These are phyloP conservation scores for Danio aesculapii DNA, from an alignment of 2,797 vertebrate species.

Conservation along the genomic window DNA sequence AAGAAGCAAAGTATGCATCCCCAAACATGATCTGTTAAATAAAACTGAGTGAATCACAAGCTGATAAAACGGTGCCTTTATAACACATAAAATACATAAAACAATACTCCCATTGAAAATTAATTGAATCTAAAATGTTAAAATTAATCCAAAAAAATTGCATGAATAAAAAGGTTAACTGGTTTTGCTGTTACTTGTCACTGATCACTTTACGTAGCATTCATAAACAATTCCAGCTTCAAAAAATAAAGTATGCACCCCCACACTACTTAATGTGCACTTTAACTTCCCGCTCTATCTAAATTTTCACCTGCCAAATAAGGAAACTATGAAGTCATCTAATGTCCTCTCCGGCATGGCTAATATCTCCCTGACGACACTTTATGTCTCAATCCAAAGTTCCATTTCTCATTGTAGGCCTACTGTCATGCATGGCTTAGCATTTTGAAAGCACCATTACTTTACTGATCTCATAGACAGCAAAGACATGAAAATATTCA, in stretches of 20 bases:
- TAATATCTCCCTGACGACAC: slow-evolving; percentile 56
- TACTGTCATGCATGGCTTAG: slow-evolving; percentile 45
- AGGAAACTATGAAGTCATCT: slow-evolving; percentile 55
- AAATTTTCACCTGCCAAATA: slow-evolving; percentile 49
- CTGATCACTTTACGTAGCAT: background rate
- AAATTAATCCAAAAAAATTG: too few species aligned
- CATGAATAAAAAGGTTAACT: too few species aligned
- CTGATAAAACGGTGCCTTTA: background rate
- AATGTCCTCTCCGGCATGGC: slow-evolving; percentile 50
- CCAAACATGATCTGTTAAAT: background rate
- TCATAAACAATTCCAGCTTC: slow-evolving; percentile 21
- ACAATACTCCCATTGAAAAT: background rate
- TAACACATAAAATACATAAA: background rate
- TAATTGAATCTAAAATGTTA: too few species aligned
- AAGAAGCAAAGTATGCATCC: background rate
- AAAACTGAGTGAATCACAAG: background rate
- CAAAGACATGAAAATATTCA: slow-evolving; percentile 44
- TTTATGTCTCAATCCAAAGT: slow-evolving; percentile 55
- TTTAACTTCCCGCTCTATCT: slow-evolving; percentile 2
- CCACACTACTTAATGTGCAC: slow-evolving; percentile 28
- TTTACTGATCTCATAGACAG: slow-evolving; percentile 47
- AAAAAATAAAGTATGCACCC: slow-evolving; percentile 37
- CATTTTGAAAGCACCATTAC: slow-evolving; percentile 45
- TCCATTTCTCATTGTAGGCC: slow-evolving; percentile 44
- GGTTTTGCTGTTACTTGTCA: too few species aligned